Evolutionary conservation across 2,797 vertebrate species (phyloP), one percentile per base, ranked within the genome.

Genomic region (Periophthalmus magnuspinnatus): DNA sequence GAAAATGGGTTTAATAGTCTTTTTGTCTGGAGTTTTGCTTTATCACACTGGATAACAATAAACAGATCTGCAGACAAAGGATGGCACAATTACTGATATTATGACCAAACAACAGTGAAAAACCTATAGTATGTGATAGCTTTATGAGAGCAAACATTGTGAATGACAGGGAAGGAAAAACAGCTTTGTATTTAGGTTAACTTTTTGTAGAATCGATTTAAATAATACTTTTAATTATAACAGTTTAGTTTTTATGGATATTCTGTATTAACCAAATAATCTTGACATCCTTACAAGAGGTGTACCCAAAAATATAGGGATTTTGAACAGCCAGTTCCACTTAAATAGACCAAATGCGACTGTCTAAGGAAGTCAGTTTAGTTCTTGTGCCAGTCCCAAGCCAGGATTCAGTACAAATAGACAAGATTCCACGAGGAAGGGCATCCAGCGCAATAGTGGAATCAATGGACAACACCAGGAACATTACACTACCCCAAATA

Each of bases 1-100:
- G 65, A 67, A 55, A 67, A 55, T 67, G 54, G 28, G 33, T 36
- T 69, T 54, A 36, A 55, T 70, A 19, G 11, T 8, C 7, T 63
- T 32, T 11, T 52, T 67, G 72, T 21, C 4, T 34, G 0, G 65
- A 61, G 11, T 57, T 14, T 8, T 28, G 41, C 13, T 41, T 22
- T 32, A 38, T 65, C 24, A 50, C 24, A 50, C 16, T 14, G 17
- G 28, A 47, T 19, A 21, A 32, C 62, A 64, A 24, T 24, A 22
- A 22, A 5, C 34, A 13, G 13, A 45, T 45, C 41, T 13, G 45
- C 13, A 45, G 41, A 45, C 45, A 14, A 41, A 4, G 14, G 10
- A 5, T 14, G 41, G 16, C 11, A 45, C 41, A 45, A 14, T 45
- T 45, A 45, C 41, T 14, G 41, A 45, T 38, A 41, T 38, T 41